Base-by-base conservation (phyloP, 1,140 invertebrate genomes). In the Drosophila athabasca region DNA sequence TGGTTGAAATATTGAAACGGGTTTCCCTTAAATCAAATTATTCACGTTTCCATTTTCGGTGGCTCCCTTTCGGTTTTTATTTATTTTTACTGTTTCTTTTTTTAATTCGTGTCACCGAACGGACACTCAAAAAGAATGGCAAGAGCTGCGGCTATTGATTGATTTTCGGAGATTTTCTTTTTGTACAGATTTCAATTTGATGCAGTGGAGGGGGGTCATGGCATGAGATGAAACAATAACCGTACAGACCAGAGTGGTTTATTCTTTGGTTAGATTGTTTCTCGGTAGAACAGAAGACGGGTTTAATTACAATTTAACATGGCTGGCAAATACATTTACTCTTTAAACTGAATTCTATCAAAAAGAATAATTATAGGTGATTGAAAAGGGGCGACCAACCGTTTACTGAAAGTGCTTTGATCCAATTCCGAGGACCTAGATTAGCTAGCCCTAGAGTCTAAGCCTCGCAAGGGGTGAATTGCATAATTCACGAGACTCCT, bases 71-170 rank as follows among this genome's bases (percentile, higher is more conserved):
- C 24, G 24, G 24, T 26, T 26, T 26, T 5, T 26, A 55, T 24
- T 65, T 8, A 8, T 7, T 2, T 8, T 31, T 15, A 44, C 5
- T 24, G 31, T 49, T 35, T 39, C 26, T 54, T 51, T n/a, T 68
- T 64, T 15, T 39, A 39, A 48, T 72, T 54, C 11, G 3, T 29
- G 44, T 8, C 57, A 53, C 48, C 62, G 67, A 46, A 54, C 50
- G 41, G 66, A 26, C 69, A 72, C 57, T 72, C 58, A 43, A 50
- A 44, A 35, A 8, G 31, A 62, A 72, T 35, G 43, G 39, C n/a
- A 72, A 73, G 59, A 41, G 50, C 58, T 73, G 58, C 44, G 45
- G 6, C 31, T 73, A 73, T 73, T 73, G 70, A 73, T 73, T 73
- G 70, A 39, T 62, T 73, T 72, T 53, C 15, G 39, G 17, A 15